Base-by-base conservation (phyloP, 2,797 vertebrate genomes). In the Pangasius macronema region DNA sequence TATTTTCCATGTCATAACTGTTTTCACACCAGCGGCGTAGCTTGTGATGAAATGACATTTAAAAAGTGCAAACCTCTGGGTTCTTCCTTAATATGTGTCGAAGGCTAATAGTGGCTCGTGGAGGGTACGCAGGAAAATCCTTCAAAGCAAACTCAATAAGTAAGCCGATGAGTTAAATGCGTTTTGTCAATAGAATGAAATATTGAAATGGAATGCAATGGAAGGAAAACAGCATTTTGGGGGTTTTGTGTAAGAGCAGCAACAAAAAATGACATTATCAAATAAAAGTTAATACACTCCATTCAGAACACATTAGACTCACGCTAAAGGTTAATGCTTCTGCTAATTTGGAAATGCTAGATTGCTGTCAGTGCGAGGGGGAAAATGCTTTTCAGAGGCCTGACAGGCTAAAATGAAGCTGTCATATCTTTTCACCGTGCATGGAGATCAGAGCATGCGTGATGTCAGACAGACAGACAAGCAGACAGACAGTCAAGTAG, bases 301-400 rank as follows among this genome's bases (percentile, higher is more conserved):
- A 92, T 93, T 94, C 94, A 90, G 93, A 95, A 95, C 92, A 89
- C 86, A 93, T 95, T 95, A 95, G 92, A 94, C 95, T 96, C 95
- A 95, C 94, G 92, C 90, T 93, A 96, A 96, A 96, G 96, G 95
- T 96, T 96, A 96, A 96, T 96, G 95, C 96, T 96, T 96, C 95
- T 95, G 96, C 95, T 96, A 95, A 96, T 96, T 96, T 96, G 95
- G 94, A 95, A 96, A 96, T 94, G 95, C 92, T 92, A 94, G 95
- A 95, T 94, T 93, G 94, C 95, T 96, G 95, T 96, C 96, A 95
- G 93, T 92, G 86, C 57, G 91, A 93, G 93, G 93, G 91, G 94
- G 94, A 92, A 93, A 94, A 94, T 95, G 95, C 92, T 93, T 96
- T 95, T 96, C 94, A 95, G 95, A 95, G 94, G 93, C 91, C 95